Conservation (phyloP, 2,797 vertebrate species). For the Oceanodroma leucorhoa region DNA sequence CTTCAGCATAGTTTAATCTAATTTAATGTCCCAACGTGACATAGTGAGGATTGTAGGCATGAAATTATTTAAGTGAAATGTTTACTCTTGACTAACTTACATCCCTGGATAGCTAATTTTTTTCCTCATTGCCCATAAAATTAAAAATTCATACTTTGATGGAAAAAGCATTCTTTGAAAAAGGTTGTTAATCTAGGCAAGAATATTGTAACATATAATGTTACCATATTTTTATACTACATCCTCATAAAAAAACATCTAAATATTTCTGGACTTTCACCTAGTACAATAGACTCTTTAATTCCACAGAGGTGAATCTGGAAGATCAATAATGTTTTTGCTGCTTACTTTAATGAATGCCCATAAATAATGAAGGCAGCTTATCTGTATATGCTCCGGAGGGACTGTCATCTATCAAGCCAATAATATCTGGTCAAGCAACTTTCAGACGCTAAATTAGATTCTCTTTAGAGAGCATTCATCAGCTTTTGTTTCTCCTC, state of each 20-base stretch:
- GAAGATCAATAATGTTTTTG: conserved; percentile 37
- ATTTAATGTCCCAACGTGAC: not conserved
- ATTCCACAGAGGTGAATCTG: conserved; percentile 2
- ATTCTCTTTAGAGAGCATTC: conserved; percentile 17
- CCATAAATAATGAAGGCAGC: conserved; percentile 44
- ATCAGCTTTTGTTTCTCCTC: conserved; percentile 21
- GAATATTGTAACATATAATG: not conserved
- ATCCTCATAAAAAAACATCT: not conserved
- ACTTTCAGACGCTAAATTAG: conserved; percentile 37
- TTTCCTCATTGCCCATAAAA: not conserved
- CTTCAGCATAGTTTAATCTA: not conserved
- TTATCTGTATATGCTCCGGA: conserved; percentile 12
- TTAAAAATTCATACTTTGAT: not conserved
- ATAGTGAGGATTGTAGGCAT: not conserved
- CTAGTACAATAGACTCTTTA: not conserved
- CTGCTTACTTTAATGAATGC: conserved; percentile 48
- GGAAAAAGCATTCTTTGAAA: not conserved
- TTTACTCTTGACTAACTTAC: not conserved
- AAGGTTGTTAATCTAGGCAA: not conserved
- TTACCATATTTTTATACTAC: not conserved
- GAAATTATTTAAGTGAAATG: not conserved
- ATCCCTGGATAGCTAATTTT: not conserved
- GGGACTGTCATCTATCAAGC: conserved; percentile 38
- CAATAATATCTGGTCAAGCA: conserved; percentile 49
- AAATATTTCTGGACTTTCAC: not conserved